Evolutionary conservation across 2,113 vertebrate species (phyloP), one percentile per base, ranked within the genome.

Genomic region (Coptodon bakossiorum): DNA sequence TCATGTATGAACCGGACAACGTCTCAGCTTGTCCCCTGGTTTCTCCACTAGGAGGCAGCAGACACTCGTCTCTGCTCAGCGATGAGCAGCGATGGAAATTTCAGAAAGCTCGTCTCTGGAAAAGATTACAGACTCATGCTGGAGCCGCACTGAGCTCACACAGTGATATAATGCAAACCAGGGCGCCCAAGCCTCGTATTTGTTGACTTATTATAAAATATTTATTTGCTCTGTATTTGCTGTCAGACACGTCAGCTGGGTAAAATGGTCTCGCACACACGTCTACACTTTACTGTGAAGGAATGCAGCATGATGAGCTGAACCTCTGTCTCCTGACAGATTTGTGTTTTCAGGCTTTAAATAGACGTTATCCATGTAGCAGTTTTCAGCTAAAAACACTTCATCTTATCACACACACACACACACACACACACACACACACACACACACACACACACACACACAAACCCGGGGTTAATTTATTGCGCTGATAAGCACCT

Each of bases 1-100:
- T 34, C 31, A n/a, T 8, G 36, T 38, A 38, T 38, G 61, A n/a
- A 40, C 7, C 0, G 12, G 3, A 71, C 4, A 22, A 40, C 1
- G 11, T 71, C 63, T 22, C 11, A 13, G 19, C 36, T 45, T 27
- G 5, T 27, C 22, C 13, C 9, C 5, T 17, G 68, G 24, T 9
- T 73, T 45, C 13, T 45, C 68, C 68, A 73, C 40, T 73, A 45
- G 68, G 22, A 16, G 68, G 68, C 68, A 27, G 68, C 68, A 45
- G 22, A 73, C 22, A 45, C 22, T 17, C 1, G 13, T 16, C 8
- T 16, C 40, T 17, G 22, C 8, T 45, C 38, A 14, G 36, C 7
- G 17, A 31, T 9, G 14, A 59, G 56, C 27, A 29, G 13, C 1
- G 9, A 68, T 22, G 34, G 63, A 43, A 43, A 71, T 24, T 24